Base-by-base conservation (phyloP, 2,888 invertebrate genomes). In the Amaurobius ferox region DNA sequence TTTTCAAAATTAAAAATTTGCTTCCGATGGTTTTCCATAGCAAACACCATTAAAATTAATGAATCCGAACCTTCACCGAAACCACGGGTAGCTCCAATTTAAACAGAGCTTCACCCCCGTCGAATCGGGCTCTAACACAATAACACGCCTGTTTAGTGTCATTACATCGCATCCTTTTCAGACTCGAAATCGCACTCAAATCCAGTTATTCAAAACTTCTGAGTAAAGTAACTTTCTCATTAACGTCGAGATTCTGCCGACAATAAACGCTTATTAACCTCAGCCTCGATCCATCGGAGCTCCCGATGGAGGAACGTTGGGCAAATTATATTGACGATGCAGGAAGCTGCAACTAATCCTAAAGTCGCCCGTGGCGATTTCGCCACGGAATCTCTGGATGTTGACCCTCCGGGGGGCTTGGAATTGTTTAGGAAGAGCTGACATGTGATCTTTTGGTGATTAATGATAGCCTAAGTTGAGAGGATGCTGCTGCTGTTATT, bases 261-360 rank as follows among this genome's bases (percentile, higher is more conserved):
- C 66, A 76, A 48, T 76, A 67, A 76, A 44, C 61, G 76, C 61
- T 76, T 76, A 76, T 76, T 76, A 76, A 76, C 66, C 64, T 16
- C 23, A 26, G 13, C 29, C 29, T 16, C 44, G n/a, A 2, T 26
- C 30, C n/a, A 64, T 29, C 11, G 64, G n/a, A 29, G 2, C 13
- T 39, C 70, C 28, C 29, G 3, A 55, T 30, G 26, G 66, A 48
- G 66, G n/a, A n/a, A n/a, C n/a, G n/a, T n/a, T n/a, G n/a, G n/a
- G n/a, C 76, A 76, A 76, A 76, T 76, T 76, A 44, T 61, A 76
- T 76, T 61, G 61, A 48, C 66, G 66, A 23, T 28, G 29, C 44
- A 29, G 61, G 61, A 26, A 61, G 26, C 23, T 0, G 28, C 29
- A 32, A 26, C 70, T 70, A 70, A 70, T 70, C 32, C 67, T 1